Conservation (phyloP, 2,888 invertebrate species). For the Dascillus cervinus region DNA sequence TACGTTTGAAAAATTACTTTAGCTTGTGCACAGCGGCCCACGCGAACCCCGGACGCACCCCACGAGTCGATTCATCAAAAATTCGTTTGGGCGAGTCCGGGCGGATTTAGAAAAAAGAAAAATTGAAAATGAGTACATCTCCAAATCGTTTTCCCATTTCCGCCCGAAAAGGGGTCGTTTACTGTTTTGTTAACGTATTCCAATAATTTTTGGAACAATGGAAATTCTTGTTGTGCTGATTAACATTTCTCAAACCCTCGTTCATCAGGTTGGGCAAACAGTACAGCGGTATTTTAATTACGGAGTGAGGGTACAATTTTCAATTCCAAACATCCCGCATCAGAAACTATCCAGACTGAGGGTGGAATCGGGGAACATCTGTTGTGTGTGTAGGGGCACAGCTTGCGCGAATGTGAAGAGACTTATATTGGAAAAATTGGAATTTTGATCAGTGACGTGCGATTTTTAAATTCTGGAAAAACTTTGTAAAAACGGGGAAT, state of each 20-base stretch:
- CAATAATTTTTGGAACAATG: too few relatives aligned
- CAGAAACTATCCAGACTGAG: slow-evolving; percentile 5
- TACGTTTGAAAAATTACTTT: slow-evolving; percentile 14
- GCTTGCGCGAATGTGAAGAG: slow-evolving; percentile 11
- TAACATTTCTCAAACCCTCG: too few relatives aligned
- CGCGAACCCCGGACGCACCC: neutral
- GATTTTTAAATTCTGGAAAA: too few relatives aligned
- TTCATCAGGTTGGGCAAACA: too few relatives aligned
- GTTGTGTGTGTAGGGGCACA: slow-evolving; percentile 12
- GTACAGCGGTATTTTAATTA: slow-evolving; percentile 11
- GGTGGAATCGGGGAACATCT: slow-evolving; percentile 12
- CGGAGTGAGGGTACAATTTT: slow-evolving; percentile 8
- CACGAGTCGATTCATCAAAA: neutral
- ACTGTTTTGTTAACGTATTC: too few relatives aligned
- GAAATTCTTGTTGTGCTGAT: too few relatives aligned
- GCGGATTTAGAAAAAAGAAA: slow-evolving; percentile 13
- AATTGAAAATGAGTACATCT: slow-evolving; percentile 18
- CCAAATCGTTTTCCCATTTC: neutral
- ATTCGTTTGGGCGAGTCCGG: neutral
- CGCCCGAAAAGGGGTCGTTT: too few relatives aligned
- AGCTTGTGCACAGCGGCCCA: slow-evolving; percentile 3
- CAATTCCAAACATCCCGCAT: slow-evolving; percentile 13
- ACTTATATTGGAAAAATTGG: slow-evolving; percentile 10
- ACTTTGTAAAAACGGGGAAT: too few relatives aligned
- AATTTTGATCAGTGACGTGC: slow-evolving; percentile 9